phyloP scores from a whole-genome alignment of 2,797 vertebrate genomes.

The Pygocentrus nattereri region DNA sequence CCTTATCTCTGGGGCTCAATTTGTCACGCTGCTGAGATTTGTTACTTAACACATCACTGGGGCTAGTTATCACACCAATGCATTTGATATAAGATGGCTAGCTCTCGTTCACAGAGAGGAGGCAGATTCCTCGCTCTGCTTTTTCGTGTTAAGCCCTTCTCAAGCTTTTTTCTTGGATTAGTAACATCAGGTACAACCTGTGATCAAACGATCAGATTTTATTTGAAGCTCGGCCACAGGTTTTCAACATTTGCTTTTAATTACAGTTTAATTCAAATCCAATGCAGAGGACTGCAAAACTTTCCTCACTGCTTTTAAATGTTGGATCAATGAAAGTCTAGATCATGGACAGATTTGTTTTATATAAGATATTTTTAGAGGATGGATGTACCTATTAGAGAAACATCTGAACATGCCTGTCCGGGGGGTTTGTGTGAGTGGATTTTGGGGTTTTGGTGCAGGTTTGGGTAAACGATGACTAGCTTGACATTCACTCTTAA shows the following conservation, averaged over 20 bases:
- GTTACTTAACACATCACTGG: background rate
- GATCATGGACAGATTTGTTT: background rate
- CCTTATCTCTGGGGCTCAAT: background rate
- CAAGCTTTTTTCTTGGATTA: background rate
- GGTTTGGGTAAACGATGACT: too few relatives aligned
- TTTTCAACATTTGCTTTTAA: background rate
- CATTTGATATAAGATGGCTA: background rate
- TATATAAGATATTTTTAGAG: background rate
- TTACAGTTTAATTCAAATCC: conserved; percentile 7
- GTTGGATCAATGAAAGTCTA: background rate
- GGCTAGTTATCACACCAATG: background rate
- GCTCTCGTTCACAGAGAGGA: background rate
- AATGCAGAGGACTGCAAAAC: background rate
- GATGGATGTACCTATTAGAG: background rate
- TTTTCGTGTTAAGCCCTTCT: background rate
- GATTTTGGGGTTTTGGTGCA: too few relatives aligned
- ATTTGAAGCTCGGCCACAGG: background rate
- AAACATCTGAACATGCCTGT: background rate
- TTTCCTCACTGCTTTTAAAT: conserved; percentile 8
- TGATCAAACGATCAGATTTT: background rate
- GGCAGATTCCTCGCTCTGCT: background rate
- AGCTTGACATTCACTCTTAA: too few relatives aligned
- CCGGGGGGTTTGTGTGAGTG: background rate
- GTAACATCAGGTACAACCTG: background rate
- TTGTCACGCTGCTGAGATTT: background rate